Conservation (phyloP, 1,140 invertebrate genomes). For the Bombus haemorrhoidalis region DNA sequence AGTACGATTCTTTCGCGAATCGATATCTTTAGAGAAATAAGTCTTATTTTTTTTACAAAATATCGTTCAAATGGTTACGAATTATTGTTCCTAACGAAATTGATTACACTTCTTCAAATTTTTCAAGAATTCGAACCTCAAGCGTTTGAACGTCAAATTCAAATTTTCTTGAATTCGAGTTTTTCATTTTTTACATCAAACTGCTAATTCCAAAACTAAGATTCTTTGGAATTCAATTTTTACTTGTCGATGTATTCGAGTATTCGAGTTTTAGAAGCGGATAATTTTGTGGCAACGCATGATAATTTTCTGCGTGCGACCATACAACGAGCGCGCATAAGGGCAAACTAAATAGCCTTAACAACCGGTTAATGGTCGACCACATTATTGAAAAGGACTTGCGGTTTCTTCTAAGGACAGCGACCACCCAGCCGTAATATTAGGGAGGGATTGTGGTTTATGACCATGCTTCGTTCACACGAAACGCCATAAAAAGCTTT, state of each 20-base stretch:
- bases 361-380: slow-evolving; percentile 55
- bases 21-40: neutral
- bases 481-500: slow-evolving; percentile 46
- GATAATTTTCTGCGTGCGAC: slow-evolving; percentile 15
- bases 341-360: slow-evolving; percentile 31
- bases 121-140: neutral
- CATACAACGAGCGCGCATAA: neutral
- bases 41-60: neutral
- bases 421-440: slow-evolving; percentile 48
- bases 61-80: neutral
- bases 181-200: neutral
- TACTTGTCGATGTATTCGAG: neutral
- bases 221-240: neutral
- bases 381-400: slow-evolving; percentile 65
- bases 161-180: neutral
- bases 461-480: slow-evolving; percentile 49
- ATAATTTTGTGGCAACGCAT: neutral
- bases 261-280: neutral
- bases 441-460: slow-evolving; percentile 62
- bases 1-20: neutral
- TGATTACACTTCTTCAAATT: neutral
- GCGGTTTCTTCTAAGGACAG: slow-evolving; percentile 65
- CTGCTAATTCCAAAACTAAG: neutral
- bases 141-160: neutral
- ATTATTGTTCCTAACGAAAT: neutral